A percentile compares a stretch with the other conserved stretches of the same genome.
phyloP scores from a whole-genome alignment of 2,888 invertebrate species.

The Rhagium mordax region DNA sequence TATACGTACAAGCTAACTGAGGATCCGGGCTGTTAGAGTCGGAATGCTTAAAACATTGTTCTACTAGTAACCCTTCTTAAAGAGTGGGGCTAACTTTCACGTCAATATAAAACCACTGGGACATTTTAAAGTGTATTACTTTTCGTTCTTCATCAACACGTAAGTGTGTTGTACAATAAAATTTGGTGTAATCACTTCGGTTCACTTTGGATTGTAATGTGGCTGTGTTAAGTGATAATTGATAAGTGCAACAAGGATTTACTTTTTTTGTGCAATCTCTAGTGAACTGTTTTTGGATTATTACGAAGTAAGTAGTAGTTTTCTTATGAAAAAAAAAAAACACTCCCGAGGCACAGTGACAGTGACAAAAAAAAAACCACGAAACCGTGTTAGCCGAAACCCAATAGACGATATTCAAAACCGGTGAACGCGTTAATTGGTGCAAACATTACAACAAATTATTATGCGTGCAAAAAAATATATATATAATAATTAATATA shows the following conservation, averaged over 20 bases:
- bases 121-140: conserved; percentile 69
- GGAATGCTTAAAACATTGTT: conserved; percentile 60
- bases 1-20: conserved; percentile 50
- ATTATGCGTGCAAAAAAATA: too few relatives aligned
- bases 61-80: conserved; percentile 60
- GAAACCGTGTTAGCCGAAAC: too few relatives aligned
- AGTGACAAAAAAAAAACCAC: conserved; percentile 25
- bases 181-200: conserved; percentile 39
- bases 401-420: too few relatives aligned
- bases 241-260: conserved; percentile 47
- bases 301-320: conserved; percentile 44
- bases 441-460: background rate
- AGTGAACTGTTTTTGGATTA: conserved; percentile 42
- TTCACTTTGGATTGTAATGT: conserved; percentile 45
- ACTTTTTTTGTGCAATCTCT: conserved; percentile 36
- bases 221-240: conserved; percentile 49
- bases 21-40: conserved; percentile 56
- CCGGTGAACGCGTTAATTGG: too few relatives aligned
- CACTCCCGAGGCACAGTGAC: conserved; percentile 36
- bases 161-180: conserved; percentile 42
- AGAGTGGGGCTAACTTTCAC: conserved; percentile 70
- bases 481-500: too few relatives aligned
- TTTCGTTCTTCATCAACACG: conserved; percentile 61
- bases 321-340: background rate
- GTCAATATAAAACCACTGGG: conserved; percentile 70